Evolutionary conservation across 2,113 vertebrate species (phyloP), one percentile per base, ranked within the genome.

Genomic region (Xyliphius kryptos): DNA sequence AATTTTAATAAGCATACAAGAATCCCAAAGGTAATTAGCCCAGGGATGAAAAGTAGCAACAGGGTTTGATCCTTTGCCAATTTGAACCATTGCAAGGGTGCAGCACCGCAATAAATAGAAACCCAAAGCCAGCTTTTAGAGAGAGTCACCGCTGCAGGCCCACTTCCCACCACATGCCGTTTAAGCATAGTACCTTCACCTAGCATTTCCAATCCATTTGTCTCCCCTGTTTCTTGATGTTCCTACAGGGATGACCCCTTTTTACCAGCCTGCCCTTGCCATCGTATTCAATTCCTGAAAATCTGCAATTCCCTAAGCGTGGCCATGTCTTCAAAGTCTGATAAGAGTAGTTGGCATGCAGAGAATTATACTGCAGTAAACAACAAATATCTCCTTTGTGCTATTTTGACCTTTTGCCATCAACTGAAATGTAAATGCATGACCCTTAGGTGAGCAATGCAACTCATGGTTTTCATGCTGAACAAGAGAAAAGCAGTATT

Each of bases 21-120:
- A 76, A 77, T 73, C 74, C 80, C 70, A 70, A 75, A 84, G 78
- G 79, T 82, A 81, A 83, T 82, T 83, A 80, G 76, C 78, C 72
- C 17, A 69, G 71, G 78, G 77, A 71, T 78, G 73, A 83, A 79
- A 66, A 70, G 66, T 53, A 72, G 79, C 66, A 68, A 77, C 66
- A 38, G 69, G 44, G 59, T 75, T 74, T 73, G 76, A 79, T 78
- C 69, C 50, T 14, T 64, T 49, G 69, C 63, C 66, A 69, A 78
- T 83, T 80, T 83, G 70, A 81, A 80, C 74, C 56, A 71, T 60
- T 72, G 66, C 79, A 77, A 66, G 60, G 64, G 63, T 75, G 66
- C 71, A 66, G 63, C 56, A 40, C 74, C 73, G 68, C 73, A 75
- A 81, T 79, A 80, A 77, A 82, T 72, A 48, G 51, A 77, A 64